These are phyloP conservation scores for Subanguina moxae DNA, from an alignment of 1,140 invertebrate species.

Conservation along the genomic window DNA sequence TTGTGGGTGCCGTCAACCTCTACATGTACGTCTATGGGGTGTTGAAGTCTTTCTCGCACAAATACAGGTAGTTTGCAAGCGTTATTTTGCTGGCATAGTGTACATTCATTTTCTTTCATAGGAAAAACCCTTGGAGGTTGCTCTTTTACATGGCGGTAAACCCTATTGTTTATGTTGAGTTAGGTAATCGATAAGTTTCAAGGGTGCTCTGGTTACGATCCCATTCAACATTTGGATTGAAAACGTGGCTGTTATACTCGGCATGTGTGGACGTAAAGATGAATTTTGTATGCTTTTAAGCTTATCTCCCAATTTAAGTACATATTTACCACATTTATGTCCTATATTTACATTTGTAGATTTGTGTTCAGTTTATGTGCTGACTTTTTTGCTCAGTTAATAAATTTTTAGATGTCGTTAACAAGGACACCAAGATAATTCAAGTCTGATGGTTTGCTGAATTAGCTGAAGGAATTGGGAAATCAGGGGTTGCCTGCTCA, in stretches of 20 bases:
- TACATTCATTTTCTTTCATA: conserved; percentile 22
- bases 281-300: conserved; percentile 49
- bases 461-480: not conserved
- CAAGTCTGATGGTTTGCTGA: conserved; percentile 22
- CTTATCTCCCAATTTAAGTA: too few relatives aligned
- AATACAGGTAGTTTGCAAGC: conserved; percentile 49
- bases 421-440: conserved; percentile 38
- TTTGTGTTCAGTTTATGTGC: too few relatives aligned
- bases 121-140: conserved; percentile 45
- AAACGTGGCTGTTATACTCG: conserved; percentile 57
- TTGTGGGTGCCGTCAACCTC: conserved; percentile 58
- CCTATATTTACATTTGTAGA: too few relatives aligned
- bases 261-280: conserved; percentile 55
- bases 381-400: too few relatives aligned
- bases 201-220: conserved; percentile 53
- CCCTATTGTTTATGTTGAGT: too few relatives aligned
- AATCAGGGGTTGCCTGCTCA: not conserved
- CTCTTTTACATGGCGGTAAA: conserved; percentile 40
- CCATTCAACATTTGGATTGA: conserved; percentile 59
- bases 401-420: conserved; percentile 31
- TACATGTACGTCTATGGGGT: conserved; percentile 59
- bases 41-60: conserved; percentile 57
- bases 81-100: not conserved
- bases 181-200: too few relatives aligned
- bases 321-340: too few relatives aligned